phyloP scores from a whole-genome alignment of 1,140 invertebrate genomes.

The Diorhabda sublineata region DNA sequence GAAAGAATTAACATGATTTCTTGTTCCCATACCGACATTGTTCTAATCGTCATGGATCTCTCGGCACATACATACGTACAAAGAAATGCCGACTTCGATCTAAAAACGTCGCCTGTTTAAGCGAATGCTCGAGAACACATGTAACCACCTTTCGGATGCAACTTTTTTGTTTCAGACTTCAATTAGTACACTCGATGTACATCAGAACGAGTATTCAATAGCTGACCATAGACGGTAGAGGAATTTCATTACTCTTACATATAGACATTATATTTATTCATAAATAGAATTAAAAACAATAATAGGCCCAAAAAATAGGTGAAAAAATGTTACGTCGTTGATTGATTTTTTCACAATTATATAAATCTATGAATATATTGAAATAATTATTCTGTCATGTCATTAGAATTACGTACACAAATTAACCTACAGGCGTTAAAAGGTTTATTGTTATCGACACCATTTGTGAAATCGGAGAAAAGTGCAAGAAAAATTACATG shows the following conservation, averaged over 20 bases:
- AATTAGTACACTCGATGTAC: slow-evolving; percentile 14
- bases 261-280: background rate
- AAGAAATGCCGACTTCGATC: slow-evolving; percentile 4
- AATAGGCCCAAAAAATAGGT: too few relatives aligned
- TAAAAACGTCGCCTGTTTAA: slow-evolving; percentile 14
- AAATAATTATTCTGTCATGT: too few relatives aligned
- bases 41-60: slow-evolving; percentile 13
- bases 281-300: background rate
- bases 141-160: slow-evolving; percentile 8
- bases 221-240: background rate
- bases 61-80: background rate
- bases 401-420: too few relatives aligned
- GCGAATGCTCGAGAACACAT: slow-evolving; percentile 15
- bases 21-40: background rate
- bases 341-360: too few relatives aligned
- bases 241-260: background rate
- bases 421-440: too few relatives aligned
- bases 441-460: too few relatives aligned
- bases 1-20: background rate
- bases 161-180: slow-evolving; percentile 13
- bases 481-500: too few relatives aligned
- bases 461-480: too few relatives aligned
- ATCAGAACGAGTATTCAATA: background rate
- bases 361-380: too few relatives aligned
- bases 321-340: too few relatives aligned